Evolutionary conservation across 92 coral and sea anemone genomes (phyloP), one percentile per base, ranked within the genome.

Genomic region (Porites divaricata): DNA sequence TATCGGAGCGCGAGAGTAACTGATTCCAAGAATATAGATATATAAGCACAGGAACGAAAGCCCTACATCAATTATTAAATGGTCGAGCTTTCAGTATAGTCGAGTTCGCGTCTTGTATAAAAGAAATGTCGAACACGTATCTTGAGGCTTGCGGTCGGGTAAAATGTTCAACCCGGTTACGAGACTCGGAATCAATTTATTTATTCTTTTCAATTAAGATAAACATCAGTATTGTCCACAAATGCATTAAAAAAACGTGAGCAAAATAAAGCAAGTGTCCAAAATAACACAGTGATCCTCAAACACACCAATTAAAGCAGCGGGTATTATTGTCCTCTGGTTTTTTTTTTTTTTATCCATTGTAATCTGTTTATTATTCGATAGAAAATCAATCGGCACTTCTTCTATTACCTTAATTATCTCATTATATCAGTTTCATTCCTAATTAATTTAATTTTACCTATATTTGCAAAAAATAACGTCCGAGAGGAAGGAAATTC

Each of bases 1-100:
- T 2, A 9, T 14, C 49, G 8, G n/a, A 68, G 51, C 52, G 50
- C 24, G 10, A 20, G 58, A 65, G 35, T 48, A 48, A 80, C 4
- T 14, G 9, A 54, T 11, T 54, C 66, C 9, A 53, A 35, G 41
- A 78, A 67, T 3, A 51, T 67, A 51, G 8, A 26, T 67, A 5
- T 26, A 25, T 68, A 80, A 80, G 25, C 76, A 64, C 56, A 80
- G 7, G 21, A 68, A 8, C 8, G 35, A 19, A 80, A 80, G 69
- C 71, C 56, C 83, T 15, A 0, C 83, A 80, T 80, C 56, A 80
- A 80, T 80, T 53, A 80, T 80, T 80, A 53, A 80, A 35, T 53
- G 52, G 41, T 53, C 52, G 65, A 53, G 58, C 2, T 35, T 25
- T 68, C 59, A n/a, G 57, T 52, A 35, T 25, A 64, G 19, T 26